Percentiles rank a stretch among this genome's conserved stretches.
Evolutionary conservation across 92 coral and sea anemone species (phyloP).

Genomic region (Bergia sp.): DNA sequence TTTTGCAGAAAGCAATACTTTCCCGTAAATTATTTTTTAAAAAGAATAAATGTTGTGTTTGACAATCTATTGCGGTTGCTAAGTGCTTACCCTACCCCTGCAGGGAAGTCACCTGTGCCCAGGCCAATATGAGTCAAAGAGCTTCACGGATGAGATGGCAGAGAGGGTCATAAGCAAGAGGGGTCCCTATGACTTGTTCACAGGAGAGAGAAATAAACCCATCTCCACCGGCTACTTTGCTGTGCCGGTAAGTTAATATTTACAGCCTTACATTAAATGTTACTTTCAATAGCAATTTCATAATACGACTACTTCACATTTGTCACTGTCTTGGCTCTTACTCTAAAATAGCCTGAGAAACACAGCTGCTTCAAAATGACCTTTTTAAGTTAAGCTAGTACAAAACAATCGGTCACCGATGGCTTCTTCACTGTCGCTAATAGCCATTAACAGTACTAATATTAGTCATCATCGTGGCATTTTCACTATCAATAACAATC

Average conservation of each 20-base stretch:
- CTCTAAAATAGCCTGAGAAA: no score
- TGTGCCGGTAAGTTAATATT: constrained; percentile 72
- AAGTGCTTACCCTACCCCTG: background rate
- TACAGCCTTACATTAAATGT: background rate
- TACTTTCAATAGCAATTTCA: no score
- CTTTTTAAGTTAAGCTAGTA: no score
- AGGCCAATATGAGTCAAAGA: constrained; percentile 93
- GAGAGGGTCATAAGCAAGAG: constrained; percentile 92
- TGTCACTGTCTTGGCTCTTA: no score
- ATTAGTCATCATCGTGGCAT: background rate
- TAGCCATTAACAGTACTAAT: no score
- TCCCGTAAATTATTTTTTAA: no score
- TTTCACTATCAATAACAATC: background rate
- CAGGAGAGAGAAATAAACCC: constrained; percentile 94
- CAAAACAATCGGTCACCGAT: no score
- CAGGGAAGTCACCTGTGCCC: constrained; percentile 99
- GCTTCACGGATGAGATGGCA: constrained; percentile 91
- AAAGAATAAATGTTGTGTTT: no score
- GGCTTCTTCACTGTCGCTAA: no score
- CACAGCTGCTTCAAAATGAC: no score
- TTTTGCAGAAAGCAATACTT: no score
- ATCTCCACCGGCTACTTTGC: constrained; percentile 88
- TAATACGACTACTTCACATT: no score
- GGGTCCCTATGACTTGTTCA: constrained; percentile 97
- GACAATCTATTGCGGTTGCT: background rate